These are phyloP conservation scores for Didymodactylos carnosus DNA, from an alignment of 2,888 invertebrate species.

Conservation along the genomic window DNA sequence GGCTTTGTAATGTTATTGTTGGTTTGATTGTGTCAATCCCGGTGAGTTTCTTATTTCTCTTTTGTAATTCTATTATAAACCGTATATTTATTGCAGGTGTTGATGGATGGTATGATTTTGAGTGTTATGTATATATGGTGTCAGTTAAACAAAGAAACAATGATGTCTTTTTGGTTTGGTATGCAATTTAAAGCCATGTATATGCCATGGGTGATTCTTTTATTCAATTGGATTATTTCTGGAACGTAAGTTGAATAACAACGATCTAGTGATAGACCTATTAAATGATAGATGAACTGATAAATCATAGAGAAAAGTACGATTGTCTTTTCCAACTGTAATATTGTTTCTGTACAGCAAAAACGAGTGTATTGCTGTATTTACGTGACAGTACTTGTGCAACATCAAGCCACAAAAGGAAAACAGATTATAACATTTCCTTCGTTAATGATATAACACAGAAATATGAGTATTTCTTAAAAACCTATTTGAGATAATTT, in stretches of 20 bases:
- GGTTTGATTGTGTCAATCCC: background rate
- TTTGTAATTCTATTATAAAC: background rate
- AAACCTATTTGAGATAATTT: too few relatives aligned
- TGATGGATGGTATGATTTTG: conserved; percentile 93
- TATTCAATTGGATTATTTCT: conserved; percentile 38
- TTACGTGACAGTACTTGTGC: too few relatives aligned
- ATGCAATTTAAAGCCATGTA: conserved; percentile 88
- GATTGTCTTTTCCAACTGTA: too few relatives aligned
- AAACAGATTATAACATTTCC: too few relatives aligned
- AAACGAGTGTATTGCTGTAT: too few relatives aligned
- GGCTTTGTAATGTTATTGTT: conserved; percentile 51
- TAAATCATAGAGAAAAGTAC: too few relatives aligned
- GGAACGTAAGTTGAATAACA: background rate
- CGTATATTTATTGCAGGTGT: conserved; percentile 40
- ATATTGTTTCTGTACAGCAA: too few relatives aligned
- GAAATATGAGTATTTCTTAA: too few relatives aligned
- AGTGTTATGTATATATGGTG: conserved; percentile 94
- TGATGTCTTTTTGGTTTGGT: conserved; percentile 95
- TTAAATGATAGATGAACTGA: background rate
- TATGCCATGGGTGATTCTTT: conserved; percentile 85
- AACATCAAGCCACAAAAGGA: too few relatives aligned
- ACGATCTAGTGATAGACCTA: too few relatives aligned
- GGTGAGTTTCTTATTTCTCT: background rate
- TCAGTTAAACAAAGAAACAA: conserved; percentile 72
- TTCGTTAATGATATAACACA: too few relatives aligned